Percentiles rank a stretch among this genome's conserved stretches.
Conservation (phyloP, 92 coral and sea anemone genomes). For the Chrysogorgia sp. region DNA sequence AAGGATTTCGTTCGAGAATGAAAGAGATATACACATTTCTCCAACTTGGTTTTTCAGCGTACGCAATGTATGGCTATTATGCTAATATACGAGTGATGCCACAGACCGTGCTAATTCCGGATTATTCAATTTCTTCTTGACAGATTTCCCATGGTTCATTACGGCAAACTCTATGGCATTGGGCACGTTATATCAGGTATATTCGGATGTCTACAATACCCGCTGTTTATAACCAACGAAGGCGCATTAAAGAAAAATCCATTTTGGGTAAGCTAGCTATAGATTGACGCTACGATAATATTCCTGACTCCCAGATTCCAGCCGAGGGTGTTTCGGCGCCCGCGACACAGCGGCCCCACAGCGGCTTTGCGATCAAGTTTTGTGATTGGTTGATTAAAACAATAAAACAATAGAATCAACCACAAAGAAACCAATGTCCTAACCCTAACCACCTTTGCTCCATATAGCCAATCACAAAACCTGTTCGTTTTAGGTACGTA, state of each 20-base stretch:
- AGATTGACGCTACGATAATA: not conserved
- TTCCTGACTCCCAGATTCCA: not conserved
- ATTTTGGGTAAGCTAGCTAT: slow-evolving; percentile 31
- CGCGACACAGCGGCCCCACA: not conserved
- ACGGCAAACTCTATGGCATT: slow-evolving; percentile 18
- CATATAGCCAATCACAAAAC: too few relatives aligned
- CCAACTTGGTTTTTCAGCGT: too few relatives aligned
- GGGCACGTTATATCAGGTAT: slow-evolving; percentile 23
- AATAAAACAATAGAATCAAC: too few relatives aligned
- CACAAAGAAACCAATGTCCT: too few relatives aligned
- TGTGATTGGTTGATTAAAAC: too few relatives aligned
- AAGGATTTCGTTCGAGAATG: too few relatives aligned
- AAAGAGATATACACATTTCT: too few relatives aligned
- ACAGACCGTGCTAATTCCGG: too few relatives aligned
- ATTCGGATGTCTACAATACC: slow-evolving; percentile 17
- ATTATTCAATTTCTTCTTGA: not conserved
- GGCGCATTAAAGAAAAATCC: slow-evolving; percentile 22
- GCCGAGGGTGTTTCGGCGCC: not conserved
- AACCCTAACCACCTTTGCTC: too few relatives aligned
- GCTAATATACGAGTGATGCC: not conserved
- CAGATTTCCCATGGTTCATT: slow-evolving; percentile 38
- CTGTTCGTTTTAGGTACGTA: too few relatives aligned
- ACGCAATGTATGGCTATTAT: not conserved
- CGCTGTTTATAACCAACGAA: not conserved
- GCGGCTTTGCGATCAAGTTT: not conserved